A percentile compares a stretch with the other conserved stretches of the same genome.
phyloP scores from a whole-genome alignment of 2,888 invertebrate genomes.

The Dysmachus trigonus region DNA sequence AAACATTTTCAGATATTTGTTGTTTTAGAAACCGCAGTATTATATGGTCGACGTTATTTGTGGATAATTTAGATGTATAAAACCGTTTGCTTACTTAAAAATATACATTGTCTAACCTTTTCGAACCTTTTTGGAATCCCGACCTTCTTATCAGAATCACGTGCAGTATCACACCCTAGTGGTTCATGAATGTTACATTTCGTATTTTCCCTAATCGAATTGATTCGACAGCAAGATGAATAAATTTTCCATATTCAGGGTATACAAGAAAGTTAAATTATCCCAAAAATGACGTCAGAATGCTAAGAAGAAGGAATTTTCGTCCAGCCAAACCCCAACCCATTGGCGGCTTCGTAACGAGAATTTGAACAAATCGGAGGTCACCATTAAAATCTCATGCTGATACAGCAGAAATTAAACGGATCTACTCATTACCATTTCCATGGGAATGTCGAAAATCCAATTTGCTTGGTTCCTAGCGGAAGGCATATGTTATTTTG shows the following conservation, averaged over 20 bases:
- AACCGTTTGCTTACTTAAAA: not conserved
- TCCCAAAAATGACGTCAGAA: not conserved
- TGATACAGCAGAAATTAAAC: conserved; percentile 26
- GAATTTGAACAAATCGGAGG: conserved; percentile 15
- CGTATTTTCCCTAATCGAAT: not conserved
- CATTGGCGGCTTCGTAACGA: not conserved
- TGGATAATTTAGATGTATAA: not conserved
- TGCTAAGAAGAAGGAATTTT: not conserved
- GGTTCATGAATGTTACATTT: not conserved
- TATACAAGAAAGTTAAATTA: not conserved
- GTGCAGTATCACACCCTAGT: not conserved
- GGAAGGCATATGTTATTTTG: conserved; percentile 2
- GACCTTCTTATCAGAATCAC: not conserved
- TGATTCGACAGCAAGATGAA: not conserved
- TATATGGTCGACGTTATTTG: not conserved
- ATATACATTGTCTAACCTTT: not conserved
- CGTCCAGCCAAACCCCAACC: not conserved
- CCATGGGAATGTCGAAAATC: conserved; percentile 11
- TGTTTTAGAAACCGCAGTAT: too few species aligned
- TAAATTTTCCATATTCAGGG: not conserved
- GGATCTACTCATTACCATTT: conserved; percentile 13
- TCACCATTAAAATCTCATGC: conserved; percentile 27
- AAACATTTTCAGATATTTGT: too few species aligned
- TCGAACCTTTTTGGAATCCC: not conserved
- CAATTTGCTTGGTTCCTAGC: not conserved